These are phyloP conservation scores for Amphipoea lucens DNA, from an alignment of 2,888 invertebrate genomes.

Conservation along the genomic window DNA sequence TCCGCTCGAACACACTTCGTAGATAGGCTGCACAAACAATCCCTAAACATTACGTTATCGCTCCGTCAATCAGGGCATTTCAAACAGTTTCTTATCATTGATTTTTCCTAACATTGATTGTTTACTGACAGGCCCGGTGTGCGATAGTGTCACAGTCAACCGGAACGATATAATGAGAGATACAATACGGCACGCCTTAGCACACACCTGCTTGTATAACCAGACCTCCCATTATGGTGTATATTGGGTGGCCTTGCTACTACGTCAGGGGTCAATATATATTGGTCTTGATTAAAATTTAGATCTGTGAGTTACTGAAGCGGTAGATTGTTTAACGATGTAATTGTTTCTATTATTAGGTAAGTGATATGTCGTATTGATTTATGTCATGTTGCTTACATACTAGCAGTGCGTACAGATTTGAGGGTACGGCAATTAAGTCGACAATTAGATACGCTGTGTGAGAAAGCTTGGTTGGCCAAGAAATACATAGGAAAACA, in stretches of 20 bases:
- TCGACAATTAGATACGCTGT: conserved; percentile 1
- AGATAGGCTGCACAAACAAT: conserved; percentile 56
- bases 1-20: conserved; percentile 47
- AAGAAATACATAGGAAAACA: background rate
- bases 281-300: conserved; percentile 61
- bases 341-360: conserved; percentile 66
- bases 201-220: conserved; percentile 63
- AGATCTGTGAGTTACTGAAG: conserved; percentile 59
- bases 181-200: conserved; percentile 76
- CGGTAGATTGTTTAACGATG: conserved; percentile 66
- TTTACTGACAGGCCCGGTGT: conserved; percentile 74
- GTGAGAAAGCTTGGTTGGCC: background rate
- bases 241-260: background rate
- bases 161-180: conserved; percentile 81
- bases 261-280: conserved; percentile 40
- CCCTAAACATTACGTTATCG: conserved; percentile 57
- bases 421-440: conserved; percentile 32
- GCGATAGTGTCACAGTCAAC: conserved; percentile 74
- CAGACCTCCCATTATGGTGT: conserved; percentile 51
- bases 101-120: conserved; percentile 71
- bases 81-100: conserved; percentile 65
- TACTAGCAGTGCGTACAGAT: conserved; percentile 40
- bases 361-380: conserved; percentile 60
- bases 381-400: conserved; percentile 49
- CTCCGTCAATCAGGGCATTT: conserved; percentile 62